phyloP scores from a whole-genome alignment of 1,140 invertebrate species.

The Orchestia grillus region DNA sequence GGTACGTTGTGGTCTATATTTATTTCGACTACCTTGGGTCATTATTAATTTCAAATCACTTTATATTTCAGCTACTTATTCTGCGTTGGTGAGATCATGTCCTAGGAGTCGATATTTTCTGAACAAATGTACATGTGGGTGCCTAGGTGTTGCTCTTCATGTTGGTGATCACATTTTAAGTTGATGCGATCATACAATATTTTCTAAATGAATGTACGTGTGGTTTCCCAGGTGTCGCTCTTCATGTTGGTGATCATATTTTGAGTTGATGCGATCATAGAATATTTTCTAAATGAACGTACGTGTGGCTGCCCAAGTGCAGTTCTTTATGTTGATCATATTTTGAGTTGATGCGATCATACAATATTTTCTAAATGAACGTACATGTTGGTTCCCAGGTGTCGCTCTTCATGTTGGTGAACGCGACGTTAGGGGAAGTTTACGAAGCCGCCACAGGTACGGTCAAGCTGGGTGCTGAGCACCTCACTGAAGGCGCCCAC shows the following conservation, averaged over 20 bases:
- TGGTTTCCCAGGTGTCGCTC: background rate
- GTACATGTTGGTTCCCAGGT: background rate
- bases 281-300: background rate
- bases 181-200: too few relatives aligned
- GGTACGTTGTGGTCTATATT: too few relatives aligned
- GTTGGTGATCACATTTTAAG: too few relatives aligned
- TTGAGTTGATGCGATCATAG: too few relatives aligned
- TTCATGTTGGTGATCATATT: conserved; percentile 12
- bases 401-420: conserved; percentile 14
- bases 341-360: too few relatives aligned
- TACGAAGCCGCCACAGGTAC: background rate
- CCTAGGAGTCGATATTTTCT: background rate
- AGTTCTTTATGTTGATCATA: too few relatives aligned
- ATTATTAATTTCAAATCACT: too few relatives aligned
- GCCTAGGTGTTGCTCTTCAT: too few relatives aligned
- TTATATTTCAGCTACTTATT: too few relatives aligned
- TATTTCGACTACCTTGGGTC: background rate
- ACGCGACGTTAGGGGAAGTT: background rate
- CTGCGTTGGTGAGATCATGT: background rate
- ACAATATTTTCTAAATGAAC: background rate
- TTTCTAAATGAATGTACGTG: background rate
- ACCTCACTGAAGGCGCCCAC: background rate
- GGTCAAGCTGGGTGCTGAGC: background rate
- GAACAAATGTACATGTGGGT: too few relatives aligned
- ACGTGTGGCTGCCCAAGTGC: too few relatives aligned